Conservation (phyloP, 2,888 invertebrate genomes). For the Eugnorisma glareosa region DNA sequence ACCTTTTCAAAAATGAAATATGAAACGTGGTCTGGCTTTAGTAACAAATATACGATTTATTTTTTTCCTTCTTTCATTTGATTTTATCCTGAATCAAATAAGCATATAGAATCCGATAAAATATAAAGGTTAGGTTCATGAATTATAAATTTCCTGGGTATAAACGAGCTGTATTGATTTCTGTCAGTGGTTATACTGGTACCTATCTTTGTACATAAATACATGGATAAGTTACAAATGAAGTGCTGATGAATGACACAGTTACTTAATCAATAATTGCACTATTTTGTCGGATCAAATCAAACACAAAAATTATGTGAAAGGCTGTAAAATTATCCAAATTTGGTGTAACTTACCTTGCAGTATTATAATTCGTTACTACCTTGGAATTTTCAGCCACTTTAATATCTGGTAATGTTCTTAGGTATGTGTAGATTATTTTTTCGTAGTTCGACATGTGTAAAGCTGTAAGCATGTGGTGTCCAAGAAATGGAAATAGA, state of each 20-base stretch:
- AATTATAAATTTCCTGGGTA: conserved; percentile 50
- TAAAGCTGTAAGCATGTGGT: background rate
- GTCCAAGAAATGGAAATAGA: background rate
- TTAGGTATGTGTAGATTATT: background rate
- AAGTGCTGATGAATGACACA: background rate
- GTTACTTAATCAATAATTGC: background rate
- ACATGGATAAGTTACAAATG: conserved; percentile 14
- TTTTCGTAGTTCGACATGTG: background rate
- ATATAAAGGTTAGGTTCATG: conserved; percentile 46
- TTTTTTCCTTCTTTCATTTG: conserved; percentile 24
- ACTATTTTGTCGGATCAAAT: background rate
- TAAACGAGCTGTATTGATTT: conserved; percentile 58
- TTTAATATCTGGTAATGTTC: background rate
- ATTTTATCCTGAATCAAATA: conserved; percentile 45
- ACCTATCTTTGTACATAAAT: background rate
- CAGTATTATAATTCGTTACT: background rate
- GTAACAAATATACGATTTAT: conserved; percentile 28
- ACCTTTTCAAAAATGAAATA: conserved; percentile 6
- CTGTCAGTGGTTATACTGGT: conserved; percentile 6
- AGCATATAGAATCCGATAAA: conserved; percentile 38
- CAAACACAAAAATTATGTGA: background rate
- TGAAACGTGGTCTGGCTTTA: conserved; percentile 9
- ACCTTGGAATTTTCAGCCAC: background rate
- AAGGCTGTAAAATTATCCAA: background rate
- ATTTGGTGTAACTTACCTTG: background rate